phyloP scores from a whole-genome alignment of 2,888 invertebrate species.

The Eulithis testata region DNA sequence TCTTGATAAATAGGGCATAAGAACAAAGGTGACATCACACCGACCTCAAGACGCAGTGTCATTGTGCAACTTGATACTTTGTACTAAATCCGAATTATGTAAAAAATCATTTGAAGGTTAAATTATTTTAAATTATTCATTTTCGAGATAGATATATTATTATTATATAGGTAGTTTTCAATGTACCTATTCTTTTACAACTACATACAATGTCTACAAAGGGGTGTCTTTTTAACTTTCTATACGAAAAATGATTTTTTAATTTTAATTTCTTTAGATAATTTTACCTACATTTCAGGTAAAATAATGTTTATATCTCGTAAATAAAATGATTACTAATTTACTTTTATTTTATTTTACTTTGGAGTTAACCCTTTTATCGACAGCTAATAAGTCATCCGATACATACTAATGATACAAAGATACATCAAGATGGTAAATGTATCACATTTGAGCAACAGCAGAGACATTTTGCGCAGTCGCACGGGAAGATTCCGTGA shows the following conservation, averaged over 20 bases:
- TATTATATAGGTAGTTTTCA: background rate
- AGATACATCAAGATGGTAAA: background rate
- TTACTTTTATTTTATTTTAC: no score
- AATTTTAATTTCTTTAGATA: no score
- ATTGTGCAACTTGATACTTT: slow-evolving; percentile 45
- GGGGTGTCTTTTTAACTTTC: no score
- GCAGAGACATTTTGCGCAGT: slow-evolving; percentile 51
- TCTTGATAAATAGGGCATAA: slow-evolving; percentile 38
- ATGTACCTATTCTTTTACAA: no score
- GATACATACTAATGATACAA: slow-evolving; percentile 3
- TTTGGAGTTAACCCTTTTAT: no score
- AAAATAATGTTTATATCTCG: no score
- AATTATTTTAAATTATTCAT: no score
- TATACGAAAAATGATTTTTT: no score
- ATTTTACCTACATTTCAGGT: no score
- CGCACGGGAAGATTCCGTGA: slow-evolving; percentile 60
- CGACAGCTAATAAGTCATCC: background rate
- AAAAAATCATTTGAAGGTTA: slow-evolving; percentile 47
- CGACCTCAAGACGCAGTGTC: slow-evolving; percentile 46
- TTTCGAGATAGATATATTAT: background rate
- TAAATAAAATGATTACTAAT: no score
- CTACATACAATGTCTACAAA: no score
- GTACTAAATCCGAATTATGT: slow-evolving; percentile 41
- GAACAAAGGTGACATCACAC: slow-evolving; percentile 40
- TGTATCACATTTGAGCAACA: slow-evolving; percentile 48